Percentiles rank a stretch among this genome's conserved stretches.
Evolutionary conservation across 2,888 invertebrate genomes (phyloP).

Genomic region (Peribatodes rhomboidaria): DNA sequence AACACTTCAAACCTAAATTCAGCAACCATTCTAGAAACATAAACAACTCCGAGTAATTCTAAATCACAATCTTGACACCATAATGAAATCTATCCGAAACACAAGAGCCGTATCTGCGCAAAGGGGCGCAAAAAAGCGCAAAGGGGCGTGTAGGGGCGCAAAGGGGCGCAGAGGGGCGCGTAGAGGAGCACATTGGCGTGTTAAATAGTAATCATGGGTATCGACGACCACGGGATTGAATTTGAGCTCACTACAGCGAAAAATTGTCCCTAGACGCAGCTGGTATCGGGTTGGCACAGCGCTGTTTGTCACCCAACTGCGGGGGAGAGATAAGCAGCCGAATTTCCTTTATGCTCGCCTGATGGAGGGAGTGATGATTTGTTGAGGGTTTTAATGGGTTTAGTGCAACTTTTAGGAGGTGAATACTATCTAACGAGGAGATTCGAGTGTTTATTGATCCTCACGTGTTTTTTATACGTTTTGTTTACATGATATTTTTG

Average conservation of each 20-base stretch:
- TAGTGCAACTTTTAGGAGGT: not conserved
- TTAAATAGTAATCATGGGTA: slow-evolving; percentile 72
- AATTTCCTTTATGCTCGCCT: slow-evolving; percentile 51
- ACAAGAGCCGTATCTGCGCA: slow-evolving; percentile 19
- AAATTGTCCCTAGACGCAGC: slow-evolving; percentile 82
- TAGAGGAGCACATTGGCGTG: slow-evolving; percentile 48
- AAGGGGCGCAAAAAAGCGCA: slow-evolving; percentile 5
- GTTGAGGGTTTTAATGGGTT: slow-evolving; percentile 17
- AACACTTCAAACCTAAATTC: too few relatives aligned
- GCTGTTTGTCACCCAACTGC: slow-evolving; percentile 53
- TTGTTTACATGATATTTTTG: too few relatives aligned
- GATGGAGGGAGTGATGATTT: slow-evolving; percentile 31
- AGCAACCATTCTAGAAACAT: too few relatives aligned
- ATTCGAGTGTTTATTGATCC: not conserved
- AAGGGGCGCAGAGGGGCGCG: slow-evolving; percentile 26
- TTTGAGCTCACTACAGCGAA: slow-evolving; percentile 82
- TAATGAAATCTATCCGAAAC: slow-evolving; percentile 29
- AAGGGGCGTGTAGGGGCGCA: slow-evolving; percentile 24
- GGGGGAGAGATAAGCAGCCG: slow-evolving; percentile 52
- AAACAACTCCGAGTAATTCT: not conserved
- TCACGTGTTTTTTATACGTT: too few relatives aligned
- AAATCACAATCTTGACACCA: slow-evolving; percentile 3
- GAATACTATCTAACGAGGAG: not conserved
- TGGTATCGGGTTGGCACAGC: slow-evolving; percentile 65
- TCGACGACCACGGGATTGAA: slow-evolving; percentile 74